Percentiles rank a stretch among this genome's conserved stretches.
phyloP scores from a whole-genome alignment of 2,888 invertebrate species.

The Ceraclea dissimilis region DNA sequence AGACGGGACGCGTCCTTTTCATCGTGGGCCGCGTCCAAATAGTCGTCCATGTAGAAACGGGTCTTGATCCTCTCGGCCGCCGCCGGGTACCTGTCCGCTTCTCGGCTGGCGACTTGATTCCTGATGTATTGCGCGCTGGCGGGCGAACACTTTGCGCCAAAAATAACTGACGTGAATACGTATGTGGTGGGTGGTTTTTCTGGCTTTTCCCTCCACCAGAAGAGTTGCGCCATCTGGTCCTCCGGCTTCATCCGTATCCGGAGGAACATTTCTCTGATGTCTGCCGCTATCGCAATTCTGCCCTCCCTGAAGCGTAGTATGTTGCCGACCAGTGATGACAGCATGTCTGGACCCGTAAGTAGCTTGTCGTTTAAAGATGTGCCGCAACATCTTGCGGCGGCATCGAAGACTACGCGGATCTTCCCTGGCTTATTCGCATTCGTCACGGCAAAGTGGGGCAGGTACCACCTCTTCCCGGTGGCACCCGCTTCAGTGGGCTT shows the following conservation, averaged over 20 bases:
- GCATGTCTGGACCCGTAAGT: conserved; percentile 28
- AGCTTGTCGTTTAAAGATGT: conserved; percentile 28
- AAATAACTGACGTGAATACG: conserved; percentile 29
- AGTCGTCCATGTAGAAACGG: conserved; percentile 9
- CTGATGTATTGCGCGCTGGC: conserved; percentile 26
- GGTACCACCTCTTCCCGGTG: conserved; percentile 3
- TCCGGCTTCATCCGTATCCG: neutral
- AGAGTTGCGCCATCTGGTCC: neutral
- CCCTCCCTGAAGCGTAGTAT: conserved; percentile 29
- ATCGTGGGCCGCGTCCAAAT: conserved; percentile 27
- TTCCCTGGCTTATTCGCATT: conserved; percentile 28
- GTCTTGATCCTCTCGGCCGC: neutral
- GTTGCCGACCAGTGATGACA: conserved; percentile 27
- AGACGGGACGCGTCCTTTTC: conserved; percentile 23
- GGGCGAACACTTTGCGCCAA: conserved; percentile 27
- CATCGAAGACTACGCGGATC: conserved; percentile 29
- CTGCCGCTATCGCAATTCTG: conserved; percentile 26
- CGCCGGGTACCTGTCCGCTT: neutral
- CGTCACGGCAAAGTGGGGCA: conserved; percentile 24
- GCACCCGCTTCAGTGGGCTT: neutral
- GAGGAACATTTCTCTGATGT: conserved; percentile 32
- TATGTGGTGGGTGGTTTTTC: too few species aligned
- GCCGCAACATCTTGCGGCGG: conserved; percentile 27
- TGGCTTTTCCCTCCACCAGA: conserved; percentile 23
- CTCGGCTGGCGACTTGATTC: neutral